Base-by-base conservation (phyloP, 2,113 vertebrate species). In the Callopanchax toddi region DNA sequence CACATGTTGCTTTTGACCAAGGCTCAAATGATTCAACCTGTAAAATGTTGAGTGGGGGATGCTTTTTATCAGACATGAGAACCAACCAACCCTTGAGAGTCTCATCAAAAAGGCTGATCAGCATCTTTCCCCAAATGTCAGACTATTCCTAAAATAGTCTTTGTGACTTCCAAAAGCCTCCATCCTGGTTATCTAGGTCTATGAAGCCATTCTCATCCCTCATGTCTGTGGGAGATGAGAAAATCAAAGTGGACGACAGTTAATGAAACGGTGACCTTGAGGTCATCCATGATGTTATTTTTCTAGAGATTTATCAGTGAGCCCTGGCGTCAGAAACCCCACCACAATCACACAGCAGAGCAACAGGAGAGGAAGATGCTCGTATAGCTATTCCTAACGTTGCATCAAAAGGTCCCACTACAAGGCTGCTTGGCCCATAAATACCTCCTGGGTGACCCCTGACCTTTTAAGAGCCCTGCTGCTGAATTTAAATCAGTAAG, bases 181-280 rank as follows among this genome's bases (percentile, higher is more conserved):
- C 22, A 3, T 32, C 20, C 18, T 48, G 26, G 21, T 56, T 55
- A 34, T 26, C 17, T 2, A 3, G 45, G 20, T 56, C 29, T 29
- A n/a, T 20, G 15, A 42, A 54, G 45, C 55, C 45, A 48, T 42
- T 60, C 11, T 23, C 48, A 42, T 40, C 16, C 12, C 13, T 51
- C 17, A 50, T 11, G 22, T 18, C 32, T 39, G 60, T 23, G 46
- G 71, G 54, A 45, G 70, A 81, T 70, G 73, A 73, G 68, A 83
- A 87, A 89, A 89, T 83, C 88, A 88, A 79, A 89, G 83, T 83
- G 80, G 81, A 87, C 89, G 88, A 77, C 82, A 88, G 83, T 89
- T 90, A 91, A 92, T 92, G 89, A 89, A 91, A 89, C 54, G 4
- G 63, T 81, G 81, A 86, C 90, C 90, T 90, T 87, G 55, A 60